These are phyloP conservation scores for Gracilinanus agilis DNA, from an alignment of 2,113 vertebrate genomes.

Conservation along the genomic window DNA sequence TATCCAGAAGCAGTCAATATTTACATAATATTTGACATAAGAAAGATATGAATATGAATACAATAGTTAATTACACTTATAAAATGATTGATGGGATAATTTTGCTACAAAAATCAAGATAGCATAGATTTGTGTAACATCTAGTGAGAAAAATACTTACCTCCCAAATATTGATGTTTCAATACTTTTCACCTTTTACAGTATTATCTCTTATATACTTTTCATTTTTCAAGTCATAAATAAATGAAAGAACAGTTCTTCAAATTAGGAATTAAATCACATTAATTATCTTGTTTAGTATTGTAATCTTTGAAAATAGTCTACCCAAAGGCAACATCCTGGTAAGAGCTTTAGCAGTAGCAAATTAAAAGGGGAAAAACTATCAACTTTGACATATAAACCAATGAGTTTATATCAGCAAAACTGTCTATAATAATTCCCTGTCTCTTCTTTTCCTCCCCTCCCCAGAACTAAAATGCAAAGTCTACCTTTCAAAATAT, in stretches of 20 bases:
- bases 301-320: constrained; percentile 60
- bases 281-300: constrained; percentile 57
- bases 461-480: constrained; percentile 25
- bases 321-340: constrained; percentile 29
- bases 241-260: constrained; percentile 36
- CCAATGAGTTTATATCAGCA: constrained; percentile 30
- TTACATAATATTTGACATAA: constrained; percentile 28
- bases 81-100: constrained; percentile 17
- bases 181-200: constrained; percentile 14
- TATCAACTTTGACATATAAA: constrained; percentile 51
- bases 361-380: constrained; percentile 29
- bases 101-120: constrained; percentile 43
- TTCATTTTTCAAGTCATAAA: constrained; percentile 52
- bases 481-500: constrained; percentile 34
- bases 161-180: neutral
- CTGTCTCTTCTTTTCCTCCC: constrained; percentile 27
- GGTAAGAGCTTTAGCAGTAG: constrained; percentile 26
- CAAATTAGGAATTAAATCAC: constrained; percentile 58
- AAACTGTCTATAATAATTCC: constrained; percentile 51
- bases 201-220: too few species aligned
- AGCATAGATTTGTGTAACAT: constrained; percentile 33
- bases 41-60: constrained; percentile 46
- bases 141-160: constrained; percentile 14
- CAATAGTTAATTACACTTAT: constrained; percentile 41
- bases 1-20: constrained; percentile 11